A percentile compares a stretch with the other conserved stretches of the same genome.
Evolutionary conservation across 2,888 invertebrate species (phyloP).

Genomic region (Hemithea aestivaria): DNA sequence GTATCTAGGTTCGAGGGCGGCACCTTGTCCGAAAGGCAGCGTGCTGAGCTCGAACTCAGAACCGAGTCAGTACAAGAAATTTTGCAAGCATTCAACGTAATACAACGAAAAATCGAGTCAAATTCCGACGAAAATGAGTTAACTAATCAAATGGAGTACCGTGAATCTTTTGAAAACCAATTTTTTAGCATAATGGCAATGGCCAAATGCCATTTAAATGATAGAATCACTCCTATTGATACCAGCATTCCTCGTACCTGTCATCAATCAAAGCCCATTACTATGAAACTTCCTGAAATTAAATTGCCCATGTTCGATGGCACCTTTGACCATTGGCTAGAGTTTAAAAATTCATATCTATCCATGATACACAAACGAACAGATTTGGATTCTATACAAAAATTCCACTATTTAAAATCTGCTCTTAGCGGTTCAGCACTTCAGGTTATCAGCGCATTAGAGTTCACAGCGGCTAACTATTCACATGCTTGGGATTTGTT

Average conservation of each 20-base stretch:
- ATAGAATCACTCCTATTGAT: not conserved
- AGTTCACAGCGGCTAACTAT: conserved; percentile 19
- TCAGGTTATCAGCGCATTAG: conserved; percentile 17
- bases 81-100: not conserved
- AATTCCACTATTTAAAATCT: conserved; percentile 22
- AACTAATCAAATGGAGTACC: conserved; percentile 4
- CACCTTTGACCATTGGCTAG: conserved; percentile 24
- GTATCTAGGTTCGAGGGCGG: conserved; percentile 1
- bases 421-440: conserved; percentile 16
- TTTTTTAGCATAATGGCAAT: conserved; percentile 10
- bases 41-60: not conserved
- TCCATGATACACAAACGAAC: conserved; percentile 18
- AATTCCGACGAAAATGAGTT: conserved; percentile 5
- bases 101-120: conserved; percentile 7
- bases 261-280: conserved; percentile 6
- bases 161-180: conserved; percentile 17
- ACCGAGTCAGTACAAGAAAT: no score
- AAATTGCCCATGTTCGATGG: conserved; percentile 23
- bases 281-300: conserved; percentile 18
- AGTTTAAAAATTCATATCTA: conserved; percentile 19
- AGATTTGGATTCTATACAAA: conserved; percentile 18
- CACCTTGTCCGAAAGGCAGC: not conserved
- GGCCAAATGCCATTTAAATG: conserved; percentile 9
- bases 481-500: conserved; percentile 19
- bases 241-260: not conserved